Evolutionary conservation across 2,888 invertebrate genomes (phyloP).

Genomic region (Ormyrus thymus): DNA sequence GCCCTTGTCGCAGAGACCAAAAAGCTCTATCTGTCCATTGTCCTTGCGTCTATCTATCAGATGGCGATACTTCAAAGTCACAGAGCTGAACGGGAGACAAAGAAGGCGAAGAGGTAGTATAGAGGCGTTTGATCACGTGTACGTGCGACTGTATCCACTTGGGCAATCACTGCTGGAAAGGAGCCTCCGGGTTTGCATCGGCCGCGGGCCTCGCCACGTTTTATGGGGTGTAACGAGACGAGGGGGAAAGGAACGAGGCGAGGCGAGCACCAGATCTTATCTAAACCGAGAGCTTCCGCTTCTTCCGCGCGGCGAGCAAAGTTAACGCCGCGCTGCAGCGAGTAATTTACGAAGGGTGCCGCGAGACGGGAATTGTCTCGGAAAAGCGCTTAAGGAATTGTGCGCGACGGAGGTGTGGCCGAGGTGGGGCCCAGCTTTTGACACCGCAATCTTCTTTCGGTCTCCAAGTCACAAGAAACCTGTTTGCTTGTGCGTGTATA

Average conservation of each 20-base stretch:
- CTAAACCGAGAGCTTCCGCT: conserved; percentile 73
- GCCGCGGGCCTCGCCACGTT: conserved; percentile 64
- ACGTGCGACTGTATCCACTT: too few species aligned
- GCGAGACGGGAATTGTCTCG: not conserved
- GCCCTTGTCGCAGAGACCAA: too few species aligned
- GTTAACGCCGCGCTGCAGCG: conserved; percentile 44
- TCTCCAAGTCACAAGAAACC: not conserved
- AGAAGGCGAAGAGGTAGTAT: too few species aligned
- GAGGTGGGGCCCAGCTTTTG: not conserved
- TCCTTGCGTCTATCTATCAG: too few species aligned
- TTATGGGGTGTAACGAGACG: conserved; percentile 71
- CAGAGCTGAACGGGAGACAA: too few species aligned
- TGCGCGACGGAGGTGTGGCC: not conserved
- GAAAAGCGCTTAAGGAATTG: not conserved
- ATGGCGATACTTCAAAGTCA: too few species aligned
- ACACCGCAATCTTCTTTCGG: not conserved
- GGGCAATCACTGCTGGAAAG: too few species aligned
- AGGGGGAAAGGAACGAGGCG: conserved; percentile 57
- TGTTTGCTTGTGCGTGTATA: too few species aligned
- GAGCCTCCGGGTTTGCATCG: not conserved
- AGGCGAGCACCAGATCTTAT: conserved; percentile 67
- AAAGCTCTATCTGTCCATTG: too few species aligned
- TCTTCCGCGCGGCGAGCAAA: conserved; percentile 18
- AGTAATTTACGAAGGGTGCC: conserved; percentile 50
- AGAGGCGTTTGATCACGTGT: too few species aligned